Evolutionary conservation across 2,888 invertebrate species (phyloP).

Genomic region (Dastarcus helophoroides): DNA sequence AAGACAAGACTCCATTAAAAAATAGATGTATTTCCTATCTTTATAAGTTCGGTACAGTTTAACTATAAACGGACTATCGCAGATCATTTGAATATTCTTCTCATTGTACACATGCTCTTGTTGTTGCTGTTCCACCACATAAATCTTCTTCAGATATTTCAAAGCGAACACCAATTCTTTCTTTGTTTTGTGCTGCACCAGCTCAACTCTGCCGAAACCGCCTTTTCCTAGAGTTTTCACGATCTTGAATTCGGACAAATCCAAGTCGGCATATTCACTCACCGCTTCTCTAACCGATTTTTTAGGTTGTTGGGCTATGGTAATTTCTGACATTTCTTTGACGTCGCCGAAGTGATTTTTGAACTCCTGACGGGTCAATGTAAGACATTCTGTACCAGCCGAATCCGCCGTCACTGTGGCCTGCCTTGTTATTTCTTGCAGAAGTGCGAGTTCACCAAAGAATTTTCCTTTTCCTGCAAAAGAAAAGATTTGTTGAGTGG

Average conservation of each 20-base stretch:
- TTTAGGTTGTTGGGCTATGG: slow-evolving; percentile 11
- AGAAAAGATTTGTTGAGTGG: slow-evolving; percentile 35
- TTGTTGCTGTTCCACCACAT: slow-evolving; percentile 79
- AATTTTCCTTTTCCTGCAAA: slow-evolving; percentile 74
- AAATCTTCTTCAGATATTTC: slow-evolving; percentile 81
- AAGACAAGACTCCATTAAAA: slow-evolving; percentile 88
- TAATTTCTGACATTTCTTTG: slow-evolving; percentile 43
- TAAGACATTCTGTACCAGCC: slow-evolving; percentile 76
- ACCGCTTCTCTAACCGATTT: slow-evolving; percentile 1
- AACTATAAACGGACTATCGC: slow-evolving; percentile 58
- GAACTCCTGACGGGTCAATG: slow-evolving; percentile 69
- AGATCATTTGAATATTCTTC: slow-evolving; percentile 71
- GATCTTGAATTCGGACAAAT: slow-evolving; percentile 66
- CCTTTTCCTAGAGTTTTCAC: slow-evolving; percentile 84
- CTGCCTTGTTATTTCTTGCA: slow-evolving; percentile 72
- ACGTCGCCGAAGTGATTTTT: slow-evolving; percentile 74
- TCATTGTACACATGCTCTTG: slow-evolving; percentile 84
- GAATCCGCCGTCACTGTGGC: slow-evolving; percentile 83
- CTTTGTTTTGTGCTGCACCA: slow-evolving; percentile 42
- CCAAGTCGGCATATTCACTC: slow-evolving; percentile 52
- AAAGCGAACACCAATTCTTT: slow-evolving; percentile 59
- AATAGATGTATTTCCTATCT: slow-evolving; percentile 86
- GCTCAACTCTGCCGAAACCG: slow-evolving; percentile 30
- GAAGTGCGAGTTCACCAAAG: slow-evolving; percentile 80
- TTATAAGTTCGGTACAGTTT: slow-evolving; percentile 79